A percentile compares a stretch with the other conserved stretches of the same genome.
Conservation (phyloP, 2,888 invertebrate genomes). For the Drosophila rubida region DNA sequence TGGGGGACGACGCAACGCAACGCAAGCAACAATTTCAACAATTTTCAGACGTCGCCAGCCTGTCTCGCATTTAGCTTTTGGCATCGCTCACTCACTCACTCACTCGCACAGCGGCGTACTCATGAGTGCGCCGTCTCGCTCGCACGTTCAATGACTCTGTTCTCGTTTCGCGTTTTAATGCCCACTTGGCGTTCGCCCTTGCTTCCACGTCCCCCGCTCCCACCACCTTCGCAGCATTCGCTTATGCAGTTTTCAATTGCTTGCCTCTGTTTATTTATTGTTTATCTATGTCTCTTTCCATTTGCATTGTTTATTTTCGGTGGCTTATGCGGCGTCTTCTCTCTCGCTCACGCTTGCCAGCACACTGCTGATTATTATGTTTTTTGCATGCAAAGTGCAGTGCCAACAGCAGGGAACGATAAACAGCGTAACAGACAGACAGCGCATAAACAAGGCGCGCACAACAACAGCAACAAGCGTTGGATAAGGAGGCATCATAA, state of each 20-base stretch:
- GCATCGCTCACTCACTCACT: constrained; percentile 7
- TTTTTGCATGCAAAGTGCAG: constrained; percentile 78
- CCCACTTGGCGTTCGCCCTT: constrained; percentile 24
- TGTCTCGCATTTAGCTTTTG: constrained; percentile 52
- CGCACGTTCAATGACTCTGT: constrained; percentile 67
- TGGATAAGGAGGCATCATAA: constrained; percentile 32
- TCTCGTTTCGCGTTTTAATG: constrained; percentile 31
- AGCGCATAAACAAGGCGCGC: constrained; percentile 67
- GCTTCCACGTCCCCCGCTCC: neutral
- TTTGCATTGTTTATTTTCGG: constrained; percentile 75
- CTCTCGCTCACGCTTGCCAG: constrained; percentile 7
- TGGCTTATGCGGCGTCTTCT: constrained; percentile 54
- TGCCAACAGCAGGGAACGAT: constrained; percentile 64
- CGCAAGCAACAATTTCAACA: constrained; percentile 19
- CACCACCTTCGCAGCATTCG: constrained; percentile 29
- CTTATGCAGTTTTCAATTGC: constrained; percentile 66
- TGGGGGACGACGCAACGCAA: neutral
- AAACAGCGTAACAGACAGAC: constrained; percentile 61
- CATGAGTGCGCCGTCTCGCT: constrained; percentile 8
- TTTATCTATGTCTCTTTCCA: constrained; percentile 70
- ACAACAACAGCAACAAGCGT: constrained; percentile 18
- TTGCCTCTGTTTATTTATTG: constrained; percentile 72
- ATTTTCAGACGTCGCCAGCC: constrained; percentile 48
- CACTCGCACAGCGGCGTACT: constrained; percentile 3
- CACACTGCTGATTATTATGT: constrained; percentile 67